phyloP scores from a whole-genome alignment of 2,797 vertebrate species.

The Acanthornis magna region DNA sequence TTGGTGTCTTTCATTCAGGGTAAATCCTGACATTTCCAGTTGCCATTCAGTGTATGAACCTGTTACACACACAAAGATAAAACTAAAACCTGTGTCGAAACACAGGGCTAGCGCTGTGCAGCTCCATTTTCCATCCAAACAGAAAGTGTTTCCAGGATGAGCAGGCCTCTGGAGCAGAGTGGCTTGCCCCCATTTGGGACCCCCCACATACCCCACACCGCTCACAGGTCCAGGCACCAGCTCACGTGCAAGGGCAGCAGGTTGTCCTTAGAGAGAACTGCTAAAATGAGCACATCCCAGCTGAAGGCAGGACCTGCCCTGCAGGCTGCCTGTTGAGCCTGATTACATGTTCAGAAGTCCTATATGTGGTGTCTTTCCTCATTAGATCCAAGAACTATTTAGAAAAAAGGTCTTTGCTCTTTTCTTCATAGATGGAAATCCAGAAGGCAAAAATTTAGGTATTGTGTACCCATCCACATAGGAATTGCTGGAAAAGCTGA shows the following conservation, averaged over 20 bases:
- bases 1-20: background rate
- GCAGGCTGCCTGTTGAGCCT: background rate
- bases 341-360: background rate
- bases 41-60: background rate
- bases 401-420: background rate
- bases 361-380: background rate
- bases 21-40: background rate
- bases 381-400: background rate
- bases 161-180: background rate
- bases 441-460: background rate
- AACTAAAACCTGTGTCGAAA: background rate
- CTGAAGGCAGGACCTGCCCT: background rate
- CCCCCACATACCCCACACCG: too few relatives aligned
- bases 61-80: accelerated
- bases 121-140: background rate
- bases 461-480: background rate
- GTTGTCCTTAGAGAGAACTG: background rate
- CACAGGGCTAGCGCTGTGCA: background rate
- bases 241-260: background rate
- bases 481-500: background rate
- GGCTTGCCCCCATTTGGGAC: background rate
- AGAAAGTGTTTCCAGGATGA: background rate
- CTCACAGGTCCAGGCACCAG: background rate
- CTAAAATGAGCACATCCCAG: background rate
- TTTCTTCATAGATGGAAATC: background rate